Evolutionary conservation across 2,113 vertebrate genomes (phyloP), one percentile per base, ranked within the genome.

Genomic region (Cricetomys ansorgei): DNA sequence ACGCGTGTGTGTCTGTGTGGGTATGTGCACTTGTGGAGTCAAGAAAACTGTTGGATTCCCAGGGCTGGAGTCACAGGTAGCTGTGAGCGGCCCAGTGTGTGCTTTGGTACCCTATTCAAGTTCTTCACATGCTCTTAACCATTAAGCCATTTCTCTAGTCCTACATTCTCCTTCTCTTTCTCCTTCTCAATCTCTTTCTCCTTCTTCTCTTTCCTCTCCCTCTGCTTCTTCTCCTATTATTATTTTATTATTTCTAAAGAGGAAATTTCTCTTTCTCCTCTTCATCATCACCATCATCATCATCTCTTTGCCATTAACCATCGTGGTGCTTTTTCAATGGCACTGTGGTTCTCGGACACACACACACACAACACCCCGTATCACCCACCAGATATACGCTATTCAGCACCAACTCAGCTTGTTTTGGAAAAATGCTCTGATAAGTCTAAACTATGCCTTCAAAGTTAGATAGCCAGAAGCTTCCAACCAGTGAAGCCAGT

Each of bases 261-360:
- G 45, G 40, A 75, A 45, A 27, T 45, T 73, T 43, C 21, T 65
- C 10, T n/a, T n/a, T n/a, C 34, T 75, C 72, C 4, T 40, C 37
- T 27, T 75, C 11, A 45, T 73, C 5, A 72, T 4, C n/a, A 40
- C 8, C n/a, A 21, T 43, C 4, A 13, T 8, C 64, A 31, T 67
- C 64, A 65, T 94, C 16, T 45, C n/a, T 77, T 94, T 93, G 62
- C 23, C 88, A 34, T 64, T 70, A 92, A 76, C 31, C 27, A 92
- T 50, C 93, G 37, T 13, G 19, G 48, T 81, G 7, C 40, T 81
- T 94, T 92, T 50, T 90, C 23, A 48, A 77, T 34, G 45, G 1
- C 7, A 9, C 70, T 92, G 19, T 31, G 83, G 16, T 13, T 5
- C 92, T 65, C 86, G 48, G 17, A 69, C 5, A 29, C n/a, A 90